Evolutionary conservation across 2,113 vertebrate genomes (phyloP), one percentile per base, ranked within the genome.

Genomic region (Microtus oregoni): DNA sequence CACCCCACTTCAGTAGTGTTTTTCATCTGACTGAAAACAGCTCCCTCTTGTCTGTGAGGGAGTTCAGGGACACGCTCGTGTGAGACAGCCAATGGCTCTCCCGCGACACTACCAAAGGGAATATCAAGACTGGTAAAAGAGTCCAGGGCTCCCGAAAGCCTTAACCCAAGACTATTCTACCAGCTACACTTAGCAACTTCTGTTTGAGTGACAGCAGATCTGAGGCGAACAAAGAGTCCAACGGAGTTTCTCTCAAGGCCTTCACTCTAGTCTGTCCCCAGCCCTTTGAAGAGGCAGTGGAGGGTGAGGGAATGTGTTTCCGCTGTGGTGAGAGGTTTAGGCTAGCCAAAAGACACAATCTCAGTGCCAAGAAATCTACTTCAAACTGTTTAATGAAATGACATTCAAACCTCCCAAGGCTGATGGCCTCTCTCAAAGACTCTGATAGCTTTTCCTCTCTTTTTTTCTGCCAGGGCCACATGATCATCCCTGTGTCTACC

Each of bases 261-360:
- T 85, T 15, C 52, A 73, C 44, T 61, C 78, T 35, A 58, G 70
- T 41, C 41, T 20, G 26, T 5, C 38, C n/a, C 11, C 9, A 73
- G 38, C 58, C 14, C 63, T 10, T 19, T 10, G 24, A 83, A 67
- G 47, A 83, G 7, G 55, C 24, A 41, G 28, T 20, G 50, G 58
- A 70, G 38, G 68, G 3, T 50, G 7, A 13, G 17, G 11, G 24
- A 50, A 20, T 12, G 7, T 11, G 32, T 32, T 83, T 12, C 13
- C 9, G 1, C 2, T 7, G 7, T 35, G n/a, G 1, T 5, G 2
- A 26, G 44, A 22, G n/a, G 17, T 9, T n/a, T 22, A 13, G 15
- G 30, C 13, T 10, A 28, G 8, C 14, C 0, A 26, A 32, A 32
- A 85, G 65, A 30, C 86, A 86, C 44, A 70, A 17, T 14, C n/a